Base-by-base conservation (phyloP, 2,113 vertebrate genomes). In the Ictalurus punctatus region DNA sequence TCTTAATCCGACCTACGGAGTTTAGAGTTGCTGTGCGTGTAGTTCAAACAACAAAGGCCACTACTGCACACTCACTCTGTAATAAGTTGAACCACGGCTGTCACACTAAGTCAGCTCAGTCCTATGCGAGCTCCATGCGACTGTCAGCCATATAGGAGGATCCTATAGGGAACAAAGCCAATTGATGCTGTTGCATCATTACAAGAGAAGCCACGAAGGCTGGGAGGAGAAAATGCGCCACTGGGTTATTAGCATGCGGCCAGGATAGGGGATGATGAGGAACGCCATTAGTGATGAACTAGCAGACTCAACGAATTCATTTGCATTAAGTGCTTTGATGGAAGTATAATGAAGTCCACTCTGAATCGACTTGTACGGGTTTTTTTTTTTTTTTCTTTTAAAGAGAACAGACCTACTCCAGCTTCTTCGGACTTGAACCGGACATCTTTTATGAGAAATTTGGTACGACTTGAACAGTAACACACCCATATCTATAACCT, bases 281-380 rank as follows among this genome's bases (percentile, higher is more conserved):
- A 93, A 91, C 61, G 91, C 93, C 90, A 94, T 94, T 94, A 94
- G 92, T 94, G 93, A 94, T 94, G 93, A 95, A 94, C 92, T 94
- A 94, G 89, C 89, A 91, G 92, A 93, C 93, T 92, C 88, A 89
- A 88, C 82, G 88, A 92, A 91, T 92, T 71, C 30, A 95, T 95
- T 95, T 95, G 93, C 94, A 94, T 95, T 92, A 93, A 93, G 93
- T 91, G 90, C 91, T 89, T 89, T 89, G 90, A 93, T 84, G 86
- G 89, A 91, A 92, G 92, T 73, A 67, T 92, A 94, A 94, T 94
- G 92, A 93, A 94, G 91, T 93, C 93, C 88, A 71, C 27, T 92
- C 92, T 89, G 92, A 94, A 95, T 94, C 89, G 87, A 88, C 92
- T 90, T 82, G 85, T 83, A 92, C 88, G 54, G 23, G 34, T 34